Evolutionary conservation across 53 echinoderm and acorn worm species (phyloP).

Genomic region (Hippasteria phrygiana): DNA sequence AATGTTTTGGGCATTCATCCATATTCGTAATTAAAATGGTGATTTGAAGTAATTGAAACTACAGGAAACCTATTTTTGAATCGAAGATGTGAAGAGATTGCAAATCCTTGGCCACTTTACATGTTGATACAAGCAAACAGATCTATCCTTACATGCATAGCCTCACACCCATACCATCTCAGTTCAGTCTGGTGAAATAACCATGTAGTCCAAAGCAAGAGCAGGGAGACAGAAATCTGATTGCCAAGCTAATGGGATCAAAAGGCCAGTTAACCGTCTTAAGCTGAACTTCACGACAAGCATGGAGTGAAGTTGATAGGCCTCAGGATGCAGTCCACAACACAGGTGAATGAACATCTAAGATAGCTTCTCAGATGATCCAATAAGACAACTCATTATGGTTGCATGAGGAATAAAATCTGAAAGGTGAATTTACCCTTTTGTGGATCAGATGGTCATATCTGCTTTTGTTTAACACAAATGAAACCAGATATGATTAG

Average conservation of each 20-base stretch:
- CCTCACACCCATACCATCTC: conserved; percentile 28
- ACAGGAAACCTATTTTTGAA: background rate
- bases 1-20: background rate
- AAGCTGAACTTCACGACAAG: background rate
- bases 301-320: background rate
- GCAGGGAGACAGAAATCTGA: background rate
- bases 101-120: background rate
- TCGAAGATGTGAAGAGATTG: background rate
- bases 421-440: background rate
- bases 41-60: background rate
- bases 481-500: no score
- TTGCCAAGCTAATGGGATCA: background rate
- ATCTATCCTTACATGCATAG: background rate
- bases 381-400: conserved; percentile 27
- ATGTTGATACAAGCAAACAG: background rate
- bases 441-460: background rate
- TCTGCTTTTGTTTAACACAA: no score
- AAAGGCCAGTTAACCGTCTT: background rate
- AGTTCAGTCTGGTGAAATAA: background rate
- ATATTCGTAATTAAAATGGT: background rate
- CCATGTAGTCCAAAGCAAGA: background rate
- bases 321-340: background rate
- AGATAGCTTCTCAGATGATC: background rate
- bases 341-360: conserved; percentile 6
- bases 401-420: conserved; percentile 1